Conservation (phyloP, 1,140 invertebrate species). For the Drosophila repletoides region DNA sequence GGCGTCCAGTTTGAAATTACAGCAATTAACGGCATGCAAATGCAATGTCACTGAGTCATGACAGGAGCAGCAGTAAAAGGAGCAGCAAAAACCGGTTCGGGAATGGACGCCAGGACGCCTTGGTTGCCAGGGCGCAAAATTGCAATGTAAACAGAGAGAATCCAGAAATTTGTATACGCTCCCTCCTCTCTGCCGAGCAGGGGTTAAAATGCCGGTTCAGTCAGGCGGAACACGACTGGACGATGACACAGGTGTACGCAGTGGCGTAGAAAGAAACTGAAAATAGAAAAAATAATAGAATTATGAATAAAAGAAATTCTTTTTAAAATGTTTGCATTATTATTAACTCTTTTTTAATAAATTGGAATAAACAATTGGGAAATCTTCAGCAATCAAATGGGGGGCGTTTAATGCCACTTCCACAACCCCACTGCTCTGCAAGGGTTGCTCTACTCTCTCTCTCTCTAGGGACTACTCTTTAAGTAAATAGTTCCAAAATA, state of each 20-base stretch:
- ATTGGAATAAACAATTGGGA: too few relatives aligned
- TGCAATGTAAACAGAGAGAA: conserved; percentile 69
- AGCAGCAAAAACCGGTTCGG: conserved; percentile 32
- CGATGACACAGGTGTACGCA: conserved; percentile 19
- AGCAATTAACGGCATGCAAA: conserved; percentile 73
- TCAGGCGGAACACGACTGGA: conserved; percentile 49
- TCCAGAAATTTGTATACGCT: not conserved
- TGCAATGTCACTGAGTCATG: conserved; percentile 78
- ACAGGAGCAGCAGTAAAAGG: conserved; percentile 14
- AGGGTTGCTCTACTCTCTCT: too few relatives aligned
- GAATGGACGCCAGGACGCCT: conserved; percentile 52
- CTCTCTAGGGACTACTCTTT: too few relatives aligned
- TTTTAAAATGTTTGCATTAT: too few relatives aligned
- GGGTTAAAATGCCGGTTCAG: conserved; percentile 44
- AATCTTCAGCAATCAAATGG: too few relatives aligned
- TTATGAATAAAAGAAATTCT: too few relatives aligned
- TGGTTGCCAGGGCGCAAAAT: conserved; percentile 56
- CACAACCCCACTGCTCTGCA: too few relatives aligned
- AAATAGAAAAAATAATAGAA: too few relatives aligned
- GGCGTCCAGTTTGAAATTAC: conserved; percentile 68
- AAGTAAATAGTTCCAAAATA: too few relatives aligned
- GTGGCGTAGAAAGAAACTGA: conserved; percentile 6
- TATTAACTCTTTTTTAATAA: too few relatives aligned
- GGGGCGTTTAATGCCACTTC: too few relatives aligned
- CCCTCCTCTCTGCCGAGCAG: not conserved